These are phyloP conservation scores for Tricholaema leucomelas DNA, from an alignment of 2,113 vertebrate genomes.

Conservation along the genomic window DNA sequence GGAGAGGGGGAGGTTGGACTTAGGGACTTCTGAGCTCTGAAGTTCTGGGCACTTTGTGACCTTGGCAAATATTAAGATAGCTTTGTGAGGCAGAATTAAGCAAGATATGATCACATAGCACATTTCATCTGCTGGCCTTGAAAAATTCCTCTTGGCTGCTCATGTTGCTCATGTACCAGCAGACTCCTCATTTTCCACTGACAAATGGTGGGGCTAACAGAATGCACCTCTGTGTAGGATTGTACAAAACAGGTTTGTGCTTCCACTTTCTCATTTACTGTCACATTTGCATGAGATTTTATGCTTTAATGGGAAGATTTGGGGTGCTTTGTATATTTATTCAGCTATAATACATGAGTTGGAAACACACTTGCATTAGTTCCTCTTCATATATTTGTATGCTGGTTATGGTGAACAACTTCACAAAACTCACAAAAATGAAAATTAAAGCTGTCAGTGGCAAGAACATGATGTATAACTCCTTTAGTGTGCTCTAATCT, in stretches of 20 bases:
- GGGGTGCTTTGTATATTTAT: slow-evolving; percentile 13
- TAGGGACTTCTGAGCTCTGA: not conserved
- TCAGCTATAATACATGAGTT: not conserved
- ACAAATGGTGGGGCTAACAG: not conserved
- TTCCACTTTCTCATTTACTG: slow-evolving; percentile 5
- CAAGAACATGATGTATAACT: not conserved
- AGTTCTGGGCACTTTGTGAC: not conserved
- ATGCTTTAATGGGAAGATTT: not conserved
- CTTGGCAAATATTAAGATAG: slow-evolving; percentile 3
- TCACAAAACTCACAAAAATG: slow-evolving; percentile 24
- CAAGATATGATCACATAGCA: not conserved
- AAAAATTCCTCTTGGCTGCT: not conserved
- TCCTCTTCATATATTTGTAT: slow-evolving; percentile 37
- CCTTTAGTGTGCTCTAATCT: slow-evolving; percentile 26
- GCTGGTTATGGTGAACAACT: slow-evolving; percentile 18
- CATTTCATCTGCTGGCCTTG: not conserved
- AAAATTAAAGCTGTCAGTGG: slow-evolving; percentile 36
- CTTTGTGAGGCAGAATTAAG: not conserved
- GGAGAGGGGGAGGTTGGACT: not conserved
- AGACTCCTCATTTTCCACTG: not conserved
- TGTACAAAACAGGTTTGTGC: not conserved
- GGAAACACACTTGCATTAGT: not conserved
- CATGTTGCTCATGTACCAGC: not conserved
- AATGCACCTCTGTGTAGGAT: not conserved
- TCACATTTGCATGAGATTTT: slow-evolving; percentile 1